A percentile compares a stretch with the other conserved stretches of the same genome.
Evolutionary conservation across 2,797 vertebrate genomes (phyloP).

Genomic region (Gymnothorax reevesii): DNA sequence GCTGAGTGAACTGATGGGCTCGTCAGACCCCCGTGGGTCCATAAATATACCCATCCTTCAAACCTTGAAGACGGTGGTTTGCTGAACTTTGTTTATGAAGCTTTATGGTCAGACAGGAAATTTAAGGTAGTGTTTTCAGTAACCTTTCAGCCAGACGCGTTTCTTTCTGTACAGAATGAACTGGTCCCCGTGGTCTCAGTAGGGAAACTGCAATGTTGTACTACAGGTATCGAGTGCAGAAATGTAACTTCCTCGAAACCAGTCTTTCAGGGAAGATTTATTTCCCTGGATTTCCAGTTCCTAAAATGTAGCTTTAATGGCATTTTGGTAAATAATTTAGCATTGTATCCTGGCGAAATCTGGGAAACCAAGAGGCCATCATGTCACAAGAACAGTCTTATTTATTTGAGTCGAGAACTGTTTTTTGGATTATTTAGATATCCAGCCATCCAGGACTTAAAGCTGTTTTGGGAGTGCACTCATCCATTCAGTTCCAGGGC

Average conservation of each 20-base stretch:
- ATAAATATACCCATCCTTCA: constrained; percentile 1
- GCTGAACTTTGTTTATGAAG: constrained; percentile 36
- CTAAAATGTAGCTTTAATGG: not conserved
- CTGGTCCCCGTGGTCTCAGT: constrained; percentile 4
- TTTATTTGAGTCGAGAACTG: not conserved
- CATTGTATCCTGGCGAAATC: not conserved
- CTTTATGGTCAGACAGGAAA: not conserved
- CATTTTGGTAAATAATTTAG: not conserved
- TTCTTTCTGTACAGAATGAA: not conserved
- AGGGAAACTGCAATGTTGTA: not conserved
- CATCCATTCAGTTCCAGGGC: not conserved
- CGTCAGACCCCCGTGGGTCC: not conserved
- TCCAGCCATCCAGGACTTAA: not conserved
- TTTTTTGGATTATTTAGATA: not conserved
- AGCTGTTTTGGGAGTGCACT: too few species aligned
- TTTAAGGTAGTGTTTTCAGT: not conserved
- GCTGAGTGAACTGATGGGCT: not conserved
- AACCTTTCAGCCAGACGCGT: not conserved
- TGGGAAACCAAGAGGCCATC: not conserved
- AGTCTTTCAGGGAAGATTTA: not conserved
- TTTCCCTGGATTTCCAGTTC: not conserved
- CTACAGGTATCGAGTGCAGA: not conserved
- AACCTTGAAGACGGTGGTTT: constrained; percentile 26
- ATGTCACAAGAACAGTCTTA: not conserved
- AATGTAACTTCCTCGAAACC: not conserved